phyloP scores from a whole-genome alignment of 2,797 vertebrate species.

The Ctenosaura bakeri region DNA sequence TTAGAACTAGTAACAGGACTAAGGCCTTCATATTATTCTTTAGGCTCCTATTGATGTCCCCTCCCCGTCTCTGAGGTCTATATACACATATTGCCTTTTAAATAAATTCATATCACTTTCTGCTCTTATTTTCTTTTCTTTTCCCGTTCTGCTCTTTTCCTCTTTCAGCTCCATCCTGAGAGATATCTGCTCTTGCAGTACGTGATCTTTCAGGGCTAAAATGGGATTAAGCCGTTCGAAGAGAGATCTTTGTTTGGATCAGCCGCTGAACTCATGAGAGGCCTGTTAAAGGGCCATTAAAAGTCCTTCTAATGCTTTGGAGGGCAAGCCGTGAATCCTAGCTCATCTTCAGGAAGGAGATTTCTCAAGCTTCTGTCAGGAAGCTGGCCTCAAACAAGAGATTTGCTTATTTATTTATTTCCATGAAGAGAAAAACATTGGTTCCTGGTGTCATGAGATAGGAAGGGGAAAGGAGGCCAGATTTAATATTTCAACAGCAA shows the following conservation, averaged over 20 bases:
- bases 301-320: slow-evolving; percentile 67
- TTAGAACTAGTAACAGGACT: too few relatives aligned
- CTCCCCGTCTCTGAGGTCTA: background rate
- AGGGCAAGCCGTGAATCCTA: slow-evolving; percentile 60
- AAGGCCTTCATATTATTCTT: too few relatives aligned
- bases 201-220: slow-evolving; percentile 68
- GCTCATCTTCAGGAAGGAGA: slow-evolving; percentile 64
- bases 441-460: slow-evolving; percentile 41
- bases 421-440: slow-evolving; percentile 45
- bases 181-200: slow-evolving; percentile 61
- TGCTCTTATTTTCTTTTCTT: slow-evolving; percentile 32
- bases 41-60: background rate
- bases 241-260: slow-evolving; percentile 62
- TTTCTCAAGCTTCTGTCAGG: slow-evolving; percentile 43
- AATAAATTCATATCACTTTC: slow-evolving; percentile 29
- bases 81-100: background rate
- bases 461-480: background rate
- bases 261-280: slow-evolving; percentile 67
- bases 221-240: slow-evolving; percentile 61
- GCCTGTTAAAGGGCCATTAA: slow-evolving; percentile 69
- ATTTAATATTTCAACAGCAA: slow-evolving; percentile 44
- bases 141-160: slow-evolving; percentile 20
- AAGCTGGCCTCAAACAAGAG: slow-evolving; percentile 43
- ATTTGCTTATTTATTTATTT: slow-evolving; percentile 29
- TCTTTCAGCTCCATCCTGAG: slow-evolving; percentile 26